phyloP scores from a whole-genome alignment of 1,140 invertebrate species.

The Oncopeltus fasciatus region DNA sequence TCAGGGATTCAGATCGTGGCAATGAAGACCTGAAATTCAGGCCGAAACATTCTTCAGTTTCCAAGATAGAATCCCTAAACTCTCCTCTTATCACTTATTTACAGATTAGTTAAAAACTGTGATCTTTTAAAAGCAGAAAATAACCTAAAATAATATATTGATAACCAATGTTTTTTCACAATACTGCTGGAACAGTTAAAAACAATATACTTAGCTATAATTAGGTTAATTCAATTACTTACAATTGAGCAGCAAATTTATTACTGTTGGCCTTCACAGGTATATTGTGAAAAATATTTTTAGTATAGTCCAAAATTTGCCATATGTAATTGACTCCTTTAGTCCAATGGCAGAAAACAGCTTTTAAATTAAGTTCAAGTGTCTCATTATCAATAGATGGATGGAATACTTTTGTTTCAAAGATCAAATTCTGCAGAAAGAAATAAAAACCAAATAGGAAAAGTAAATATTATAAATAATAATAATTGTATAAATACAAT shows the following conservation, averaged over 20 bases:
- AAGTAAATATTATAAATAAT: conserved; percentile 12
- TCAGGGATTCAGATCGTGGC: too few species aligned
- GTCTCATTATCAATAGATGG: conserved; percentile 65
- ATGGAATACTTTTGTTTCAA: conserved; percentile 76
- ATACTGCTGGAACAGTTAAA: not conserved
- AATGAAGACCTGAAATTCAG: too few species aligned
- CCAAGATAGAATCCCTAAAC: not conserved
- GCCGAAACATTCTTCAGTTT: too few species aligned
- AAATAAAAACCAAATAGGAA: conserved; percentile 3
- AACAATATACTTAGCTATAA: not conserved
- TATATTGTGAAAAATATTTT: conserved; percentile 25
- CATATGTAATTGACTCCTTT: conserved; percentile 68
- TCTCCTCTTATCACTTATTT: not conserved
- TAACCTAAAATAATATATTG: not conserved
- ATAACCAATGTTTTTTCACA: not conserved
- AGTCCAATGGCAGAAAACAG: conserved; percentile 73
- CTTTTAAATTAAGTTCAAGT: conserved; percentile 55
- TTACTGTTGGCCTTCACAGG: not conserved
- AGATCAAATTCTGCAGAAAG: conserved; percentile 56
- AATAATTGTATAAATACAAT: not conserved
- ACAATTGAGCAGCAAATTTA: conserved; percentile 11
- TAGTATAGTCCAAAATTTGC: conserved; percentile 75
- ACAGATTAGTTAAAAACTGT: not conserved
- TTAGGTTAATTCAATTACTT: not conserved
- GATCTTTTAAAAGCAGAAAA: not conserved